Evolutionary conservation across 1,140 invertebrate species (phyloP), one percentile per base, ranked within the genome.

Genomic region (Hyposmocoma kahamanoa): DNA sequence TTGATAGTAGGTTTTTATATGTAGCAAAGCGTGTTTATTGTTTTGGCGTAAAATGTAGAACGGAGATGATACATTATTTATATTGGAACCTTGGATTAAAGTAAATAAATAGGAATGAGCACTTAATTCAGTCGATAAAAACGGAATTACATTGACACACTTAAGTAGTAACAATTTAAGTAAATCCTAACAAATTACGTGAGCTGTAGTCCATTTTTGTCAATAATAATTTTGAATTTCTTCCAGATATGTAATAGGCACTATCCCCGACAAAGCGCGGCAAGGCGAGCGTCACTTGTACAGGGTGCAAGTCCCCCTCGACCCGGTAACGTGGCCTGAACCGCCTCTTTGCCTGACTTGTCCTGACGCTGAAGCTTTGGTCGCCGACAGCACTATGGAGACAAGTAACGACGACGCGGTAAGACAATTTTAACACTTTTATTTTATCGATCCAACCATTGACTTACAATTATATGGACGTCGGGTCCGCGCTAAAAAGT

Each of bases 221-320:
- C 24, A 26, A 11, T 26, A 26, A 5, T 11, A 26, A 26, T 11
- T 6, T 26, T 26, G 11, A 26, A 26, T 26, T 11, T 26, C 24
- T 36, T 79, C 1, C 77, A 92, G 91, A 49, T 92, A 88, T 50
- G 73, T 86, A 59, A 90, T 94, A 55, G 92, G 91, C 15, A 93
- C 93, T n/a, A 90, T 90, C 1, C 89, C 91, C 59, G 88, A 89
- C 42, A 80, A 86, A 19, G 90, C 93, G 0, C n/a, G n/a, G n/a
- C n/a, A n/a, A n/a, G 91, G 91, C 2, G 90, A 93, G 62, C 78
- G 94, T 11, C 94, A 95, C 70, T 73, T 96, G 32, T 94, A 93
- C 82, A 86, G 91, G 56, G 90, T 92, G 56, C 70, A 56, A 36
- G 77, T 88, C 11, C 86, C 82, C 22, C 32, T 22, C 1, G 69